These are phyloP conservation scores for Eueides isabella DNA, from an alignment of 1,140 invertebrate species.

Conservation along the genomic window DNA sequence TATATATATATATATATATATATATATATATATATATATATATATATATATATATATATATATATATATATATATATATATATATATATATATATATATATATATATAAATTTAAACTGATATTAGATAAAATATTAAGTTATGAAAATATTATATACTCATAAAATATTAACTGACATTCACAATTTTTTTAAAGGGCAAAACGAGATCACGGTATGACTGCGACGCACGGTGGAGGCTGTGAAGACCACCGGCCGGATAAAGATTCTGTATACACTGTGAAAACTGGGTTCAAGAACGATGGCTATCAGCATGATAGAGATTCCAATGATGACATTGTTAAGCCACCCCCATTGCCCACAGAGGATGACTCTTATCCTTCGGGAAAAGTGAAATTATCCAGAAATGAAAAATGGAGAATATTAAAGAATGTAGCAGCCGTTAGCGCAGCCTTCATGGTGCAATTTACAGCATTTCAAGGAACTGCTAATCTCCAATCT, in stretches of 20 bases:
- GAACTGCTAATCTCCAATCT: slow-evolving; percentile 94
- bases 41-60: too few species aligned
- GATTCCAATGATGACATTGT: slow-evolving; percentile 82
- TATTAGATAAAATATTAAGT: too few species aligned
- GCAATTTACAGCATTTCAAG: slow-evolving; percentile 95
- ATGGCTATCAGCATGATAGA: slow-evolving; percentile 85
- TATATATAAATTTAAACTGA: too few species aligned
- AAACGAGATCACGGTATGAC: slow-evolving; percentile 74
- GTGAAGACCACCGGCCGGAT: slow-evolving; percentile 75
- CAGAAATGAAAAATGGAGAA: slow-evolving; percentile 91
- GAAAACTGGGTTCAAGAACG: slow-evolving; percentile 85
- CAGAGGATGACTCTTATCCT: slow-evolving; percentile 85
- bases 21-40: too few species aligned
- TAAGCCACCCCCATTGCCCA: slow-evolving; percentile 85
- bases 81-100: too few species aligned
- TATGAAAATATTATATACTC: too few species aligned
- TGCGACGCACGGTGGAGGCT: slow-evolving; percentile 75
- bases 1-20: too few species aligned
- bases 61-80: too few species aligned
- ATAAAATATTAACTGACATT: neutral
- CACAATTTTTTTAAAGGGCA: slow-evolving; percentile 55
- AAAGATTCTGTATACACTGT: slow-evolving; percentile 69
- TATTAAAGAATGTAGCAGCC: slow-evolving; percentile 93
- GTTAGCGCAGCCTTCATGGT: slow-evolving; percentile 95
- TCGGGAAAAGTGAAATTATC: slow-evolving; percentile 90